These are phyloP conservation scores for Manis crassicaudata DNA, from an alignment of 2,797 vertebrate genomes.

Conservation along the genomic window DNA sequence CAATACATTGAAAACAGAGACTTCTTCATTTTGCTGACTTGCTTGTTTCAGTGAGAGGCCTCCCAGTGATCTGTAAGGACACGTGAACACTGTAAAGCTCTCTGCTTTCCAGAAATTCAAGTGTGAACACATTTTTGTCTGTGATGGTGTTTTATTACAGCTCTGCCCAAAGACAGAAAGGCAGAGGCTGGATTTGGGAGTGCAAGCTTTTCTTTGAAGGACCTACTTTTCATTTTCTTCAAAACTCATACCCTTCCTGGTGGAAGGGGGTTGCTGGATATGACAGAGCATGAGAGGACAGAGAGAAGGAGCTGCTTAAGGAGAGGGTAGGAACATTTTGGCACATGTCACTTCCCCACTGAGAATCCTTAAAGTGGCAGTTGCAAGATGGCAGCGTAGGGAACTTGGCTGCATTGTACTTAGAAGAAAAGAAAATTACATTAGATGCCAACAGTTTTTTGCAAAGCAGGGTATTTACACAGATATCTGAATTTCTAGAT, in stretches of 20 bases:
- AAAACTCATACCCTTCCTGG: background rate
- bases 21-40: background rate
- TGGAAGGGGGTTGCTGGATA: background rate
- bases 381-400: background rate
- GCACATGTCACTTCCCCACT: background rate
- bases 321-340: background rate
- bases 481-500: constrained; percentile 4
- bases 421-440: constrained; percentile 39
- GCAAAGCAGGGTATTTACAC: background rate
- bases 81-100: background rate
- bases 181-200: background rate
- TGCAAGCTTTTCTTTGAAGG: background rate
- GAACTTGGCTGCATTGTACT: background rate
- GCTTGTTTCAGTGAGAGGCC: background rate
- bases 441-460: background rate
- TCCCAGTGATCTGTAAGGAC: background rate
- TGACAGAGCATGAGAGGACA: background rate
- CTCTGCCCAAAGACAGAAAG: background rate
- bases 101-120: background rate
- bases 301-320: background rate
- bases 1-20: background rate
- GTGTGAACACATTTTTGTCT: background rate
- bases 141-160: background rate
- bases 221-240: background rate
- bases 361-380: background rate